A percentile compares a stretch with the other conserved stretches of the same genome.
These are phyloP conservation scores for human DNA, from an alignment of 2,113 vertebrate species.

Conservation along the genomic window DNA sequence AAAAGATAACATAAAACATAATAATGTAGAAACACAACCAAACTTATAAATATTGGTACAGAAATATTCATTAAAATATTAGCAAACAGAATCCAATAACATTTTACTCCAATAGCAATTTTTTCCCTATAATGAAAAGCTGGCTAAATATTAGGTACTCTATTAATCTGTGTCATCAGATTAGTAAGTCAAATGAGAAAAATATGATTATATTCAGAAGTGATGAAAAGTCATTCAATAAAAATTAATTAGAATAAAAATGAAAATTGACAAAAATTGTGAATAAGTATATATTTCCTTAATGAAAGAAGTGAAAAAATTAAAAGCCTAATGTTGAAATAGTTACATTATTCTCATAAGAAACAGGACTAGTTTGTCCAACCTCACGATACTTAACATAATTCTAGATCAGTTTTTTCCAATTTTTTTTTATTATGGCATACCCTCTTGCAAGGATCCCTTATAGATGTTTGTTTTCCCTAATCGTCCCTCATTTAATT, in stretches of 20 bases:
- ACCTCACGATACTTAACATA: neutral
- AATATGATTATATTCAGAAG: neutral
- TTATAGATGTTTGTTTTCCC: neutral
- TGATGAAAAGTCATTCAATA: neutral
- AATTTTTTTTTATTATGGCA: neutral
- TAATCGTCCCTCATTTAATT: neutral
- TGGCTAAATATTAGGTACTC: neutral
- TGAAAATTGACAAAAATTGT: neutral
- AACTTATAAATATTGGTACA: neutral
- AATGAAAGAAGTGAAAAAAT: neutral
- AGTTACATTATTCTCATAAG: neutral
- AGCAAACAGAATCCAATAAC: neutral
- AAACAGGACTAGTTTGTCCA: neutral
- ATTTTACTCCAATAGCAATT: neutral
- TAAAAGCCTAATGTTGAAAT: neutral
- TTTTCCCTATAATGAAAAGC: neutral
- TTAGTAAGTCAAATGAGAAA: neutral
- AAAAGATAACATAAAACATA: neutral
- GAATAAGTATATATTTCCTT: neutral
- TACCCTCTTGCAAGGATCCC: neutral
- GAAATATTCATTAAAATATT: neutral
- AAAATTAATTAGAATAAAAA: neutral
- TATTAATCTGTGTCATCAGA: neutral
- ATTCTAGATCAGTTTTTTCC: neutral
- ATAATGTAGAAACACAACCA: neutral